Evolutionary conservation across 2,888 invertebrate genomes (phyloP).

Genomic region (Buathra laborator): DNA sequence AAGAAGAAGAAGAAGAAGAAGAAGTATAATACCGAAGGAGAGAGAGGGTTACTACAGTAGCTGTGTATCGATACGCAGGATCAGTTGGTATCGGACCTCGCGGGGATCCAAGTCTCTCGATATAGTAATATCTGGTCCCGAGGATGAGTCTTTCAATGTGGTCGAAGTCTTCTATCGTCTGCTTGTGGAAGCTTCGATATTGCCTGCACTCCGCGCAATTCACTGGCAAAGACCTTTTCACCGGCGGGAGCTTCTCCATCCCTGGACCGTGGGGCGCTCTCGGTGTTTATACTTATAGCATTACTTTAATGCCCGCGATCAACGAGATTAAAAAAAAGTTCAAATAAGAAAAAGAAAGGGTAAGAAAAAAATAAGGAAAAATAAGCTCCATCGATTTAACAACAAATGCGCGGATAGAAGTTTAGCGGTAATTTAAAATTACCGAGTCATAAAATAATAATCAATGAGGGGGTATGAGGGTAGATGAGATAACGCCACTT

Average conservation of each 20-base stretch:
- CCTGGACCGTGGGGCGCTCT: not conserved
- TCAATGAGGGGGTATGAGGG: conserved; percentile 32
- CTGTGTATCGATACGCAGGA: conserved; percentile 62
- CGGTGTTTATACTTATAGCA: conserved; percentile 54
- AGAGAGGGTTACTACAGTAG: conserved; percentile 47
- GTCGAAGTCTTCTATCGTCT: conserved; percentile 23
- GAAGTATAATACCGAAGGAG: conserved; percentile 33
- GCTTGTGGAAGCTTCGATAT: conserved; percentile 46
- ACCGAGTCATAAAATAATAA: conserved; percentile 57
- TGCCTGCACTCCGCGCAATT: conserved; percentile 34
- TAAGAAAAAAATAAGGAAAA: not conserved
- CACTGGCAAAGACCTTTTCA: conserved; percentile 38
- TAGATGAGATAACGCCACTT: conserved; percentile 20
- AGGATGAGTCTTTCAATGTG: conserved; percentile 55
- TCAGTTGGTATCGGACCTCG: conserved; percentile 50
- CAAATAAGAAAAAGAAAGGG: not conserved
- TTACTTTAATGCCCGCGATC: conserved; percentile 50
- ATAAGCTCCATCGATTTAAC: conserved; percentile 21
- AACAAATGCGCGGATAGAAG: conserved; percentile 39
- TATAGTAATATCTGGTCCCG: conserved; percentile 27
- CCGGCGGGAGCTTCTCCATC: conserved; percentile 23
- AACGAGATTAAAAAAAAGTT: conserved; percentile 15
- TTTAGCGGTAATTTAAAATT: conserved; percentile 49
- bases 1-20: conserved; percentile 23
- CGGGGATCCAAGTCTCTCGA: conserved; percentile 50